These are phyloP conservation scores for Trididemnum miniatum DNA, from an alignment of 23 tunicate species.

Conservation along the genomic window DNA sequence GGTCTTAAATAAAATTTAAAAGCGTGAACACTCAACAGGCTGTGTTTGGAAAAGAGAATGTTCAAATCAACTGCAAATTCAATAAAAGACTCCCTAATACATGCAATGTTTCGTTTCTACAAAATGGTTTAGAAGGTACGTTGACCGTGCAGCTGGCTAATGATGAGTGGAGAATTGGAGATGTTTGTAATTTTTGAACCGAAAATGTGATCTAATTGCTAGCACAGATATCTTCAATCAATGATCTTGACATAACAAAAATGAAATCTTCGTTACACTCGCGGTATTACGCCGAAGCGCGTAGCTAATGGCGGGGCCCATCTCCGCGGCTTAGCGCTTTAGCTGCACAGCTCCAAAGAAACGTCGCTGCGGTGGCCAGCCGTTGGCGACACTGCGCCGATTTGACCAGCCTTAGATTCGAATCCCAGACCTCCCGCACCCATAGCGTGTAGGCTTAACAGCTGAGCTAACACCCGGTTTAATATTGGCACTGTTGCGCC, in stretches of 20 bases:
- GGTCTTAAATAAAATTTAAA: no score
- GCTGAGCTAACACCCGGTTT: not conserved
- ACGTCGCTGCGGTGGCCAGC: not conserved
- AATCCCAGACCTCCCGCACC: not conserved
- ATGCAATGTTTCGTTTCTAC: slow-evolving; percentile 70
- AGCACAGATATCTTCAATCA: no score
- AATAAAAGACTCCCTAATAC: slow-evolving; percentile 73
- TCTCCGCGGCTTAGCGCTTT: not conserved
- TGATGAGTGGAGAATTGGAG: no score
- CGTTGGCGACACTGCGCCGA: not conserved
- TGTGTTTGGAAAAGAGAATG: slow-evolving; percentile 37
- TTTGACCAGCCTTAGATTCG: not conserved
- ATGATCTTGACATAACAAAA: no score
- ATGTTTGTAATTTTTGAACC: no score
- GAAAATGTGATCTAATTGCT: no score
- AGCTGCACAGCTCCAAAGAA: not conserved
- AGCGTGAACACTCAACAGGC: no score
- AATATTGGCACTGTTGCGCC: not conserved
- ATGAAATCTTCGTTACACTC: not conserved
- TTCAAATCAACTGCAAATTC: slow-evolving; percentile 46
- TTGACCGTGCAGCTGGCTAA: no score
- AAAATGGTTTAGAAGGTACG: slow-evolving; percentile 72
- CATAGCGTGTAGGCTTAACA: not conserved
- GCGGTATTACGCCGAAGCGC: not conserved
- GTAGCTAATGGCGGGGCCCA: not conserved